A percentile compares a stretch with the other conserved stretches of the same genome.
Conservation (phyloP, 2,797 vertebrate species). For the Arrhamphus sclerolepis region DNA sequence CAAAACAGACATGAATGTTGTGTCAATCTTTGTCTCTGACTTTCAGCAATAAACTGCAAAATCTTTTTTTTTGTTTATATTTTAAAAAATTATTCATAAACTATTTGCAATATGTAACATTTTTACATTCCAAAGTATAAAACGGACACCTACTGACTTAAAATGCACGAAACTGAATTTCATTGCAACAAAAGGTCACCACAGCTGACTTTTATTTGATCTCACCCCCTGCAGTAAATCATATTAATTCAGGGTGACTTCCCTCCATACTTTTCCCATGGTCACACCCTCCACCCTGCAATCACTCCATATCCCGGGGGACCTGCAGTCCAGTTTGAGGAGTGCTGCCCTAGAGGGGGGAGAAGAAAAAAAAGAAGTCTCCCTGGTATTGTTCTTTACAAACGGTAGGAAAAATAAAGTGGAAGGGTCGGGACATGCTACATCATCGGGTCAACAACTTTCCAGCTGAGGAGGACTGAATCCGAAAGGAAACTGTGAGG, state of each 20-base stretch:
- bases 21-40: no score
- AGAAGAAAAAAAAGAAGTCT: slow-evolving; percentile 28
- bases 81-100: no score
- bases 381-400: slow-evolving; percentile 62
- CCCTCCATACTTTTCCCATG: neutral
- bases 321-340: neutral
- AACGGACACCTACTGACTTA: no score
- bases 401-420: slow-evolving; percentile 39
- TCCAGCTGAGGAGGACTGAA: slow-evolving; percentile 8
- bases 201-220: neutral
- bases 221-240: neutral
- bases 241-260: neutral
- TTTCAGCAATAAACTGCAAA: no score
- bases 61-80: no score
- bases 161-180: neutral
- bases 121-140: neutral
- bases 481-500: slow-evolving; percentile 2
- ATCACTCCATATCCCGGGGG: neutral
- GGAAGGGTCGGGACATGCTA: slow-evolving; percentile 1
- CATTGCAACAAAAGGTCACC: neutral
- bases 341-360: slow-evolving; percentile 28
- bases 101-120: no score
- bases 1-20: no score
- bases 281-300: neutral
- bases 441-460: slow-evolving; percentile 30